Evolutionary conservation across 92 coral and sea anemone species (phyloP).

Genomic region (Zoanthus solanderi): DNA sequence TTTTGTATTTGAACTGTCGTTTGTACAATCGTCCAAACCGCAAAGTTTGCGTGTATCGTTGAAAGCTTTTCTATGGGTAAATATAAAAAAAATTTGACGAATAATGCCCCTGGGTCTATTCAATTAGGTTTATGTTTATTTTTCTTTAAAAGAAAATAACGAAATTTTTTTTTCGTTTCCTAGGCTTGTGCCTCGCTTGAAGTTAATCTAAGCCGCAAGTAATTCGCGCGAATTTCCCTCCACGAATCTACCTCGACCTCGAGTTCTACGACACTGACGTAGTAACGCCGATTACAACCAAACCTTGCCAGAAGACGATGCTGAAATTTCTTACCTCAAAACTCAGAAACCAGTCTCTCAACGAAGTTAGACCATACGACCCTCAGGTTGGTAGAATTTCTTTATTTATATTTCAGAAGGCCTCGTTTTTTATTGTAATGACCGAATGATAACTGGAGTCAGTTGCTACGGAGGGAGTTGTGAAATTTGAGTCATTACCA

Average conservation of each 20-base stretch:
- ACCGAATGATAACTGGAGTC: not conserved
- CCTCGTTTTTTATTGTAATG: not conserved
- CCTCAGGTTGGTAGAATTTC: conserved; percentile 74
- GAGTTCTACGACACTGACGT: conserved; percentile 53
- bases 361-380: conserved; percentile 98
- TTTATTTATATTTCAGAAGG: not conserved
- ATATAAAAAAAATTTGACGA: not conserved
- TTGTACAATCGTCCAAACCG: conserved; percentile 11
- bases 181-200: conserved; percentile 36
- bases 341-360: conserved; percentile 96
- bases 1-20: conserved; percentile 6
- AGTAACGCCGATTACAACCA: conserved; percentile 43
- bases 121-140: not conserved
- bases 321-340: conserved; percentile 92
- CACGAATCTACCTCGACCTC: conserved; percentile 44
- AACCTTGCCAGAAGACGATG: conserved; percentile 71
- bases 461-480: conserved; percentile 40
- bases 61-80: conserved; percentile 2
- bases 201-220: conserved; percentile 71
- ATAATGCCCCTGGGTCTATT: conserved; percentile 12
- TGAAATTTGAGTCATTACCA: conserved; percentile 2
- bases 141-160: not conserved
- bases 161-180: not conserved
- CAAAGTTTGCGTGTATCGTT: conserved; percentile 9
- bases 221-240: conserved; percentile 90